Conservation (phyloP, 1,140 invertebrate genomes). For the Drosophila eugracilis region DNA sequence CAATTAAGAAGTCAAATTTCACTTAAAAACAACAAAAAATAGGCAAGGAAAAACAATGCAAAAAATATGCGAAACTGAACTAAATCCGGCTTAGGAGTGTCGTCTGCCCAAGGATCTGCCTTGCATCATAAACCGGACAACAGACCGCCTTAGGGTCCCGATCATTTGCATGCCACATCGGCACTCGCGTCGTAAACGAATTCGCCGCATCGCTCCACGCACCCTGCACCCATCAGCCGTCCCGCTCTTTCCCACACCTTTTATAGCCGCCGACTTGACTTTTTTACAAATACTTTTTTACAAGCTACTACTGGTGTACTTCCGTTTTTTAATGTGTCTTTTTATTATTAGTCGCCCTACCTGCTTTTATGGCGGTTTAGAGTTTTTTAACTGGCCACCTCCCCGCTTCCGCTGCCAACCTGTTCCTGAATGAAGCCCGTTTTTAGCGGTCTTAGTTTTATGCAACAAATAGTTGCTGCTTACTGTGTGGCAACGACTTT, state of each 20-base stretch:
- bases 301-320: conserved; percentile 15
- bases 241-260: conserved; percentile 11
- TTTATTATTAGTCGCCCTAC: conserved; percentile 46
- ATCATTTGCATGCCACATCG: conserved; percentile 32
- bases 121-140: conserved; percentile 45
- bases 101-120: conserved; percentile 10
- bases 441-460: not conserved
- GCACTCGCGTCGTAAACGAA: conserved; percentile 68
- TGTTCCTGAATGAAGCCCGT: conserved; percentile 17
- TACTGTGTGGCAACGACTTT: no score
- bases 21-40: conserved; percentile 65
- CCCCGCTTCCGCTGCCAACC: no score
- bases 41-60: conserved; percentile 61
- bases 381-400: conserved; percentile 36
- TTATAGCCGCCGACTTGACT: conserved; percentile 48
- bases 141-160: not conserved
- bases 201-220: conserved; percentile 14
- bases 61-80: conserved; percentile 76
- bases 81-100: conserved; percentile 79
- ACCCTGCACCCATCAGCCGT: not conserved
- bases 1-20: conserved; percentile 83
- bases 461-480: no score
- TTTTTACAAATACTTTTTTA: conserved; percentile 64
- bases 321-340: conserved; percentile 52
- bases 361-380: conserved; percentile 41